Conservation (phyloP, 2,797 vertebrate species). For the Phoebastria nigripes region DNA sequence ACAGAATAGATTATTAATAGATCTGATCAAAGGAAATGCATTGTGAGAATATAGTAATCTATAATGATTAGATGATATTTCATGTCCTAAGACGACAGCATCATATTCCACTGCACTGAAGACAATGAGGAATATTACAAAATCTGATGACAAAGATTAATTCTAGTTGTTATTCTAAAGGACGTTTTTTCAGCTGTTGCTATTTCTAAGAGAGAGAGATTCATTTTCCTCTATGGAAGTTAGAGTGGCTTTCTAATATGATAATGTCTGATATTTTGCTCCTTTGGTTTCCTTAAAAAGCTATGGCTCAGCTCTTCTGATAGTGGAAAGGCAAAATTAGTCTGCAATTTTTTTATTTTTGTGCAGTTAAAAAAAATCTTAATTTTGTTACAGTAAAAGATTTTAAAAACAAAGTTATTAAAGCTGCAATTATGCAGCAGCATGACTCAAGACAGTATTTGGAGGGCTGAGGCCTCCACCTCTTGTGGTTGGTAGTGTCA, state of each 20-base stretch:
- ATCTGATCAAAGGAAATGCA: background rate
- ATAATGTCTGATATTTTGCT: background rate
- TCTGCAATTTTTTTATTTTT: background rate
- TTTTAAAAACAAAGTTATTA: background rate
- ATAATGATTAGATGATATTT: background rate
- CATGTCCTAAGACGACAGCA: background rate
- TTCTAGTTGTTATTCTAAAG: background rate
- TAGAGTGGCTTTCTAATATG: background rate
- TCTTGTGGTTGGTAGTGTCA: background rate
- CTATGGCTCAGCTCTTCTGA: background rate
- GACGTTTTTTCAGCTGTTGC: background rate
- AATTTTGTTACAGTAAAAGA: background rate
- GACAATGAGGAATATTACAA: background rate
- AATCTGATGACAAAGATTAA: background rate
- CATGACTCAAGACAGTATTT: background rate
- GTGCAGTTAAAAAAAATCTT: background rate
- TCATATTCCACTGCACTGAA: background rate
- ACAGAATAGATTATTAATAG: slow-evolving; percentile 9
- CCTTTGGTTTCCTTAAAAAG: background rate
- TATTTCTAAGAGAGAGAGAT: background rate
- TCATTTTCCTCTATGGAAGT: background rate
- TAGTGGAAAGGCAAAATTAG: background rate
- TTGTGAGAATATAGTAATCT: background rate
- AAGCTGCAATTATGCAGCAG: background rate
- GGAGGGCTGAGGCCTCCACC: background rate